Base-by-base conservation (phyloP, 2,113 vertebrate genomes). In the Hippocampus mohnikei region DNA sequence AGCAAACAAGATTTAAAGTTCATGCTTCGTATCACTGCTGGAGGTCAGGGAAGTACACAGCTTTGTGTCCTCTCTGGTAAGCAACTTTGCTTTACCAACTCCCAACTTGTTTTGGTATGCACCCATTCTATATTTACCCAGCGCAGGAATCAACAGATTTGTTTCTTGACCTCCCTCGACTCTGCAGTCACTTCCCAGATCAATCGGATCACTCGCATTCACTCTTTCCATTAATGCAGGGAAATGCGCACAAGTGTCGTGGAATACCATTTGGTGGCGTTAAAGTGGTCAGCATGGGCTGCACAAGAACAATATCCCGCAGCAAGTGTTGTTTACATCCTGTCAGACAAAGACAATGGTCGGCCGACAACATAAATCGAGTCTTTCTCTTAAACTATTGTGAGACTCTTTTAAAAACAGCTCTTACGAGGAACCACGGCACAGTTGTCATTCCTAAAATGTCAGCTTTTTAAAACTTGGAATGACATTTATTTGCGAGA, bases 71-170 rank as follows among this genome's bases (percentile, higher is more conserved):
- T 81, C 15, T 74, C 70, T 70, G 73, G 78, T 81, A 75, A 75
- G 52, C 52, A n/a, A 20, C 11, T 66, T 56, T 65, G 59, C 69
- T 77, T 81, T 82, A 85, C 85, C 83, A 72, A 56, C 66, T 77
- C 77, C 55, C 69, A 55, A 46, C 72, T 79, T 85, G 76, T 82
- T 79, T 81, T 78, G 82, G 82, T 73, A 79, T 81, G 84, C 78
- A 70, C 15, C 21, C 65, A 20, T 69, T 76, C 82, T 87, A 87
- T 87, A 83, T 87, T 86, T 87, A 86, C 84, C 71, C 78, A 70
- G 56, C 70, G 44, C 76, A 80, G 73, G 76, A 76, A 81, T 80
- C 77, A 82, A 44, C 75, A 78, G 58, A 74, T 77, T 58, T 50
- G 16, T 82, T 83, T 80, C 69, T 79, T 75, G 64, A 66, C 69